phyloP scores from a whole-genome alignment of 2,888 invertebrate species.

The Stegophylla sp. region DNA sequence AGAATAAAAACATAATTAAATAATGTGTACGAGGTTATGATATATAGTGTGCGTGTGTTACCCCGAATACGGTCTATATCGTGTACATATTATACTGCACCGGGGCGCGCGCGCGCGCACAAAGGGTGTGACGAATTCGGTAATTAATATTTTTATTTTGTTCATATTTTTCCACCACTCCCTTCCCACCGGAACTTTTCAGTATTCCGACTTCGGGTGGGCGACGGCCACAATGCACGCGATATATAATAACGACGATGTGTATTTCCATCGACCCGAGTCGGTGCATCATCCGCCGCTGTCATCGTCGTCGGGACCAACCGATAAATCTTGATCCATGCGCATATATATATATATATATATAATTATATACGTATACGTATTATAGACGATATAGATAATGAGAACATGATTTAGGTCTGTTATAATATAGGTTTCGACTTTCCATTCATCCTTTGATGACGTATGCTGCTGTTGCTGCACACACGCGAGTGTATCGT shows the following conservation, averaged over 20 bases:
- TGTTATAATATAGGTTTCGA: slow-evolving; percentile 14
- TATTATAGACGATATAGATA: background rate
- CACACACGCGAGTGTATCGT: background rate
- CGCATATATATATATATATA: background rate
- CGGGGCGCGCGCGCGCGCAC: slow-evolving; percentile 24
- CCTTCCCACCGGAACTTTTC: slow-evolving; percentile 29
- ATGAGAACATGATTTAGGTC: slow-evolving; percentile 42
- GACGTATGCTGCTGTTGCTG: too few relatives aligned
- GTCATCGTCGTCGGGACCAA: background rate
- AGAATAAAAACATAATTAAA: slow-evolving; percentile 53
- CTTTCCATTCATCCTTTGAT: slow-evolving; percentile 22
- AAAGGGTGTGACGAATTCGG: slow-evolving; percentile 58
- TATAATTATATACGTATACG: background rate
- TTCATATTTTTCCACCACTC: background rate
- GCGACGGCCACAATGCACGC: slow-evolving; percentile 28
- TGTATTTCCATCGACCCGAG: background rate
- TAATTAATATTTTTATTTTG: slow-evolving; percentile 45
- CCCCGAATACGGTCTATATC: background rate
- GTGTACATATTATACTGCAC: too few relatives aligned
- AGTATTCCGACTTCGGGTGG: slow-evolving; percentile 28
- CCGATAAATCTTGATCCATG: slow-evolving; percentile 30
- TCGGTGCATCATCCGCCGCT: slow-evolving; percentile 11
- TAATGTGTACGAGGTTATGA: background rate
- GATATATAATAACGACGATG: background rate
- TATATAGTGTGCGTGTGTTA: background rate